These are phyloP conservation scores for Trachelus tabidus DNA, from an alignment of 2,888 invertebrate genomes.

Conservation along the genomic window DNA sequence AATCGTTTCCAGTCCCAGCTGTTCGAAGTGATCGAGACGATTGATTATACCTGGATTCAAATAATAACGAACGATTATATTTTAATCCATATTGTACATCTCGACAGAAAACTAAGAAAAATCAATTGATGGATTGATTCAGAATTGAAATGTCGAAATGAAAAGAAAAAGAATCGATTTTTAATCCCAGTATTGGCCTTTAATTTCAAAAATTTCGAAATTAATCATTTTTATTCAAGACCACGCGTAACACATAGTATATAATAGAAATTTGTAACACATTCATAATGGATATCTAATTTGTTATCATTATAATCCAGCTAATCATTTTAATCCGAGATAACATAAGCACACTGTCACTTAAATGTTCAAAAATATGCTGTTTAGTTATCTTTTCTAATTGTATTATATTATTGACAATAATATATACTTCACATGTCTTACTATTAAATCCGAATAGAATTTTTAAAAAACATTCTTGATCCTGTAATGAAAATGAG, in stretches of 20 bases:
- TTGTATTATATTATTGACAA: not conserved
- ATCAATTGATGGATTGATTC: not conserved
- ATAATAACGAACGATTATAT: not conserved
- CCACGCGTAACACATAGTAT: not conserved
- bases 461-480: too few relatives aligned
- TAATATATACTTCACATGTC: too few relatives aligned
- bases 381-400: not conserved
- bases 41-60: constrained; percentile 43
- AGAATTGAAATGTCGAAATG: not conserved
- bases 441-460: too few relatives aligned
- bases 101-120: not conserved
- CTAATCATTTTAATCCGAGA: not conserved
- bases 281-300: not conserved
- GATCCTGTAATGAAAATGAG: not conserved
- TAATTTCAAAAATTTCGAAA: not conserved
- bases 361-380: not conserved
- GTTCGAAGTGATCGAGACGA: constrained; percentile 44
- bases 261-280: not conserved
- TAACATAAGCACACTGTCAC: not conserved
- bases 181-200: not conserved
- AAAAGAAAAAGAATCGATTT: not conserved
- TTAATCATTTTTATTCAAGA: not conserved
- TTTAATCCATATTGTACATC: not conserved
- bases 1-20: constrained; percentile 47
- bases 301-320: not conserved